A percentile compares a stretch with the other conserved stretches of the same genome.
Evolutionary conservation across 2,113 vertebrate species (phyloP).

Genomic region (Procavia capensis): DNA sequence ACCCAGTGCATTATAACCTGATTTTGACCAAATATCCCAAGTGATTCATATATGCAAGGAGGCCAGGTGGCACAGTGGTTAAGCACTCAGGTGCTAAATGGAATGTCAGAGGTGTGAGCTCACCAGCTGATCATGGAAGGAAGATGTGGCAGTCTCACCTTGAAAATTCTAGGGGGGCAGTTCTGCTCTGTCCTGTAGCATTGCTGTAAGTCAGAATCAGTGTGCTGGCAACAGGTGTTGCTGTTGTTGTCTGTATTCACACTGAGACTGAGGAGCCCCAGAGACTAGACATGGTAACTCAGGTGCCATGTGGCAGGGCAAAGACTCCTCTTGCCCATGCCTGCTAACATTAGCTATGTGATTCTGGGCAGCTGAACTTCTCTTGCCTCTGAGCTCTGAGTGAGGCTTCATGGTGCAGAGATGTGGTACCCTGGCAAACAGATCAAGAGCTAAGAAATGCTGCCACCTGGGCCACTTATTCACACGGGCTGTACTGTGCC

Average conservation of each 20-base stretch:
- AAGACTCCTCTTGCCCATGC: fast-evolving
- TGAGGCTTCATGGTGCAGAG: background rate
- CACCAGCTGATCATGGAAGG: no score
- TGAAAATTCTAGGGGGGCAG: no score
- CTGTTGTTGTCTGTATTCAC: fast-evolving
- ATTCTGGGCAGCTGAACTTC: fast-evolving
- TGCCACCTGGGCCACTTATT: background rate
- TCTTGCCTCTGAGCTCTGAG: background rate
- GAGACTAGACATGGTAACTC: fast-evolving
- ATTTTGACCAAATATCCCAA: background rate
- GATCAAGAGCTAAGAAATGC: background rate
- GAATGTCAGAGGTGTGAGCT: no score
- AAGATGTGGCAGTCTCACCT: no score
- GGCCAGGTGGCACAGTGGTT: no score
- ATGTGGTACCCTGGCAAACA: constrained; percentile 1
- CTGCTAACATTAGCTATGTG: fast-evolving
- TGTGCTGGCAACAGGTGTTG: no score
- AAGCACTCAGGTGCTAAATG: no score
- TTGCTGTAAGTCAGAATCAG: no score
- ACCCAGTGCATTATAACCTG: fast-evolving
- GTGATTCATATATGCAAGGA: fast-evolving
- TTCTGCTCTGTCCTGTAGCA: no score
- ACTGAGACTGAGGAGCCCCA: fast-evolving
- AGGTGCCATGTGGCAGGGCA: fast-evolving
- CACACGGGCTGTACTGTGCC: background rate